Evolutionary conservation across 1,140 invertebrate genomes (phyloP).

Genomic region (Caenorhabditis elegans): WBcel235 BX284605.5:12253501-12254000

Average conservation of each 20-base stretch:
- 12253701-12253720: slow-evolving; percentile 34
- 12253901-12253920: no score
- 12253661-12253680: slow-evolving; percentile 1
- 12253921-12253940: no score
- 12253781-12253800: slow-evolving; percentile 51
- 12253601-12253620: slow-evolving; percentile 17
- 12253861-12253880: no score
- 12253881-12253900: no score
- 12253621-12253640: neutral
- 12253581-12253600: slow-evolving; percentile 11
- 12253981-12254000: neutral
- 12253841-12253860: no score
- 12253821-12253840: slow-evolving; percentile 43
- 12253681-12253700: neutral
- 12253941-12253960: no score
- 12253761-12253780: slow-evolving; percentile 42
- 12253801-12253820: slow-evolving; percentile 50
- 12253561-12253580: slow-evolving; percentile 17
- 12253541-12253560: neutral
- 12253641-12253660: neutral
- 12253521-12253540: neutral
- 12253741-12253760: slow-evolving; percentile 48
- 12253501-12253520: no score
- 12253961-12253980: no score
- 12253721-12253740: slow-evolving; percentile 49